Conservation (phyloP, 2,888 invertebrate genomes). For the Linnaemya vulpina region DNA sequence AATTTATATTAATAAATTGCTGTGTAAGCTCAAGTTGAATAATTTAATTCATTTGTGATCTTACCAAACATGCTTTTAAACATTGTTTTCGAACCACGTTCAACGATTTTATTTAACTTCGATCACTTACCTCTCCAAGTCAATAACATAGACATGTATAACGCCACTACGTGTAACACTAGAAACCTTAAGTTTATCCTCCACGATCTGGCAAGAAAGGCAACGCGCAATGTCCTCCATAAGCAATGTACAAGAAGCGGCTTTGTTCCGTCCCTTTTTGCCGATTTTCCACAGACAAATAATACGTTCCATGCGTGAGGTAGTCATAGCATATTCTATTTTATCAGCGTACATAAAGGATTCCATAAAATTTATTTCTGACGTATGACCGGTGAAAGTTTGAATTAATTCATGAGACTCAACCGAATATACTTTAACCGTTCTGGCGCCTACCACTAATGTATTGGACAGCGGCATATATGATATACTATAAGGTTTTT, state of each 20-base stretch:
- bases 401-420: slow-evolving; percentile 85
- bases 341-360: slow-evolving; percentile 76
- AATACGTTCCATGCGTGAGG: slow-evolving; percentile 81
- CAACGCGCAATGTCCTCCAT: slow-evolving; percentile 88
- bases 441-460: slow-evolving; percentile 79
- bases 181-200: slow-evolving; percentile 84
- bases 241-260: slow-evolving; percentile 85
- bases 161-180: slow-evolving; percentile 89
- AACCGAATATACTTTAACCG: slow-evolving; percentile 85
- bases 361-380: slow-evolving; percentile 84
- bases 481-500: slow-evolving; percentile 83
- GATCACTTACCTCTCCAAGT: slow-evolving; percentile 86
- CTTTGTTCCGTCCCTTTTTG: slow-evolving; percentile 83
- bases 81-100: too few relatives aligned
- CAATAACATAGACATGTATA: slow-evolving; percentile 90
- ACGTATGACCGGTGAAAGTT: slow-evolving; percentile 87
- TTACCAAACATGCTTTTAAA: too few relatives aligned
- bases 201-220: slow-evolving; percentile 84
- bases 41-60: too few relatives aligned
- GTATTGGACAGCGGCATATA: slow-evolving; percentile 79
- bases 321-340: slow-evolving; percentile 79
- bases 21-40: too few relatives aligned
- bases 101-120: neutral
- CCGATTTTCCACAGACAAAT: slow-evolving; percentile 82
- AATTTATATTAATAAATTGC: too few relatives aligned